These are phyloP conservation scores for Limnodromus scolopaceus DNA, from an alignment of 2,797 vertebrate species.

Conservation along the genomic window DNA sequence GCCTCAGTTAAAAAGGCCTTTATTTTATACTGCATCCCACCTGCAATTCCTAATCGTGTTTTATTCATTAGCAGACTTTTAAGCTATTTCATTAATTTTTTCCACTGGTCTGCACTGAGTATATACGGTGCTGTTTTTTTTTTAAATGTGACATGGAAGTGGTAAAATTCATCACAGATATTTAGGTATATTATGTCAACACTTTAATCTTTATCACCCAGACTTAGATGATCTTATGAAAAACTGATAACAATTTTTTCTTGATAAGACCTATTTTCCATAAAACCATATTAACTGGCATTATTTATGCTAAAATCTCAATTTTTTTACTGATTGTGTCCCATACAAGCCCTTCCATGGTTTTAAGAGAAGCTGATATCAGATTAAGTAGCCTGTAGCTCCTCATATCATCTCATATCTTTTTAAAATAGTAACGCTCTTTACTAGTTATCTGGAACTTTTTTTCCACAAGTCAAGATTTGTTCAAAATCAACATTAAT, in stretches of 20 bases:
- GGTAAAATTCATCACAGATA: background rate
- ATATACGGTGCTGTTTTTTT: background rate
- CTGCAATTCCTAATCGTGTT: background rate
- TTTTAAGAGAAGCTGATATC: background rate
- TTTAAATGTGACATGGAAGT: background rate
- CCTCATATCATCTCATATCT: background rate
- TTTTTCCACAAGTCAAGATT: background rate
- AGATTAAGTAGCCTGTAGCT: background rate
- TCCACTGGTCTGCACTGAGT: background rate
- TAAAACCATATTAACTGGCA: background rate
- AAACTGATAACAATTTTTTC: background rate
- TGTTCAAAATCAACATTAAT: constrained; percentile 46
- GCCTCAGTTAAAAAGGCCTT: background rate
- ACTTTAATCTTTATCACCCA: constrained; percentile 6
- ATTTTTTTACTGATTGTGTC: background rate
- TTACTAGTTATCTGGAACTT: background rate
- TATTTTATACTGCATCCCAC: background rate
- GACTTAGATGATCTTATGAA: background rate
- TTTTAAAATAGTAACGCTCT: background rate
- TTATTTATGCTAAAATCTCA: background rate
- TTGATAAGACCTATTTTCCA: background rate
- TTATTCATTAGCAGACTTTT: background rate
- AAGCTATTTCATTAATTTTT: background rate
- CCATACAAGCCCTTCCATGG: background rate
- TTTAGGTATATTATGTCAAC: background rate